Conservation (phyloP, 2,113 vertebrate genomes). For the Craseonycteris thonglongyai region DNA sequence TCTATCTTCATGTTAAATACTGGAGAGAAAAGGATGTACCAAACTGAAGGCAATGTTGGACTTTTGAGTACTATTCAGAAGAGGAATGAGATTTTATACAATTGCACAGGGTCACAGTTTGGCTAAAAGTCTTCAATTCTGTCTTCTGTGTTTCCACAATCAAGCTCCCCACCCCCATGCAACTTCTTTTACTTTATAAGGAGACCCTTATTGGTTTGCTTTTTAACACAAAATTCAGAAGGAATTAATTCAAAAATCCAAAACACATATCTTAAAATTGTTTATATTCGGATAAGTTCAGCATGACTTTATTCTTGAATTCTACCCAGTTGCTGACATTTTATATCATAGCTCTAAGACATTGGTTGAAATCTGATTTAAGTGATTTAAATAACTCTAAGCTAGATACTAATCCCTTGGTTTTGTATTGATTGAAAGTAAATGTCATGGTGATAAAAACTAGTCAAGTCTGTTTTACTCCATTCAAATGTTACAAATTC, state of each 20-base stretch:
- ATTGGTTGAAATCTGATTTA: not conserved
- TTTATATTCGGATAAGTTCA: not conserved
- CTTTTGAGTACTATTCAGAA: not conserved
- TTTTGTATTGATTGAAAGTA: slow-evolving; percentile 47
- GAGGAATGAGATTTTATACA: not conserved
- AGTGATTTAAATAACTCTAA: not conserved
- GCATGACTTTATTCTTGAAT: not conserved
- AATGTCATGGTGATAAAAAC: slow-evolving; percentile 54
- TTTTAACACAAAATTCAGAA: not conserved
- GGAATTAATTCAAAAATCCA: not conserved
- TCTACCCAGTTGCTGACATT: not conserved
- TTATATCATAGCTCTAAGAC: not conserved
- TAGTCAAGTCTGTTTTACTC: slow-evolving; percentile 28
- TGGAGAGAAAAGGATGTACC: not conserved
- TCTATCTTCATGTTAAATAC: not conserved
- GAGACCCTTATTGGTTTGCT: not conserved
- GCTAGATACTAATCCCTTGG: not conserved
- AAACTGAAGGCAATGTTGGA: not conserved
- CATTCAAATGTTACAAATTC: slow-evolving; percentile 53
- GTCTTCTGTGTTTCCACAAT: not conserved
- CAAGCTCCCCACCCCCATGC: accelerated
- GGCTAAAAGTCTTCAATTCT: not conserved
- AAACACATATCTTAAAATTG: not conserved
- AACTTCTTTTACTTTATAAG: not conserved
- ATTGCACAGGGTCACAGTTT: not conserved